Evolutionary conservation across 2,797 vertebrate species (phyloP).

Genomic region (Sciurus vulgaris): DNA sequence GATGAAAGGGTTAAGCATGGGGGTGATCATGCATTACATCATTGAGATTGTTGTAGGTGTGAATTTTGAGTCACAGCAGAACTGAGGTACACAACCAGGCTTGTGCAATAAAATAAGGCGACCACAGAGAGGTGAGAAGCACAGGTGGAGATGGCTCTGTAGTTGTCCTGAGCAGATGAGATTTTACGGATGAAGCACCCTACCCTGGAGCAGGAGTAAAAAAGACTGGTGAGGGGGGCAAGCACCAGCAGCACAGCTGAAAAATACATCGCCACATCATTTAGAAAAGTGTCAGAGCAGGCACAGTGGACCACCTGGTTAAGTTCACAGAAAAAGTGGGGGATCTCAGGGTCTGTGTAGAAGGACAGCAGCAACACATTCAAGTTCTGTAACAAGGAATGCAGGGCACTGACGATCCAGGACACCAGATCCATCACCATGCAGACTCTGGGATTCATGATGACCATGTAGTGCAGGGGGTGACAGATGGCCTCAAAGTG

Average conservation of each 20-base stretch:
- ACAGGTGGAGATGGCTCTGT: neutral
- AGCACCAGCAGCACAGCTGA: neutral
- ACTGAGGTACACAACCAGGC: neutral
- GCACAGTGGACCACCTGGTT: neutral
- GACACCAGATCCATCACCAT: neutral
- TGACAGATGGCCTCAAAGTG: slow-evolving; percentile 18
- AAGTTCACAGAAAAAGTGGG: slow-evolving; percentile 21
- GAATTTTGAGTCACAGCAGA: neutral
- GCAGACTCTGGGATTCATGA: neutral
- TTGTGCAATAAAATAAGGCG: neutral
- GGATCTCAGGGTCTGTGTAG: neutral
- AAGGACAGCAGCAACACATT: neutral
- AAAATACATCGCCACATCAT: neutral
- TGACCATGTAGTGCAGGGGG: neutral
- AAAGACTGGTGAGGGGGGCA: neutral
- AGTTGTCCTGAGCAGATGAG: neutral
- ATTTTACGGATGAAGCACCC: neutral
- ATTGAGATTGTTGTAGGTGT: neutral
- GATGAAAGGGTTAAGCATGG: slow-evolving; percentile 66
- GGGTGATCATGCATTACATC: slow-evolving; percentile 51
- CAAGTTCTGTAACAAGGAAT: neutral
- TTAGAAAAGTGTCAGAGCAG: neutral
- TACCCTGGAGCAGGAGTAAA: neutral
- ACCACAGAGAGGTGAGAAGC: neutral
- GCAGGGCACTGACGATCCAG: neutral